A percentile compares a stretch with the other conserved stretches of the same genome.
Evolutionary conservation across 2,797 vertebrate genomes (phyloP).

Genomic region (Alectoris magna): DNA sequence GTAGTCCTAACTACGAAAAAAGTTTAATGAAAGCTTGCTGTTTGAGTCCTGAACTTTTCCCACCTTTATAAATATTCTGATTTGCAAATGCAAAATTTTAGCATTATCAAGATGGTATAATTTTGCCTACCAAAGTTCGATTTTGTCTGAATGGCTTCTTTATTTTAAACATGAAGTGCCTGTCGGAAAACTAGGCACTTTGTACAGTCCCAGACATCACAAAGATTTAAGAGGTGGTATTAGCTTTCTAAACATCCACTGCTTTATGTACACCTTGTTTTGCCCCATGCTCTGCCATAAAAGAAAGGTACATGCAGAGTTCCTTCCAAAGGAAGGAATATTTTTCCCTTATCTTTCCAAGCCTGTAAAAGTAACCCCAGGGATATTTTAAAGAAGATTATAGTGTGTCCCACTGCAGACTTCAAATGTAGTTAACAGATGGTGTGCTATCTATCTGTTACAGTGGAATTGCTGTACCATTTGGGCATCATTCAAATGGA

Average conservation of each 20-base stretch:
- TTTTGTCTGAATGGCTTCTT: background rate
- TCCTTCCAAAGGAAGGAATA: conserved; percentile 56
- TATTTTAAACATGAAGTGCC: background rate
- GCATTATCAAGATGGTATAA: background rate
- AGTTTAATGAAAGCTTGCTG: background rate
- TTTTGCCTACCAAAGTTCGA: background rate
- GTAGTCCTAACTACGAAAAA: background rate
- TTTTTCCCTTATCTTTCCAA: conserved; percentile 42
- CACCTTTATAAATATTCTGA: background rate
- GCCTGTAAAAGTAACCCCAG: background rate
- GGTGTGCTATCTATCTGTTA: conserved; percentile 19
- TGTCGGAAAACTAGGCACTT: background rate
- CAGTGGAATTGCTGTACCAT: background rate
- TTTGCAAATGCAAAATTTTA: background rate
- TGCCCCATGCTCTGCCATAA: background rate
- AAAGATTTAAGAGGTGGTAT: conserved; percentile 10
- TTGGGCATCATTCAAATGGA: background rate
- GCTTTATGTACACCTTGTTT: background rate
- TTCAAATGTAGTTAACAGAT: conserved; percentile 40
- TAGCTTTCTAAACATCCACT: conserved; percentile 9
- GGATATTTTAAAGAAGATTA: conserved; percentile 38
- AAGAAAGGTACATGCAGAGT: conserved; percentile 17
- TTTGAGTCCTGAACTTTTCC: background rate
- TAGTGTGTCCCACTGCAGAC: background rate
- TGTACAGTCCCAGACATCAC: background rate